phyloP scores from a whole-genome alignment of 64 coral and sea anemone genomes.

The Dendronephthya gigantea region DNA sequence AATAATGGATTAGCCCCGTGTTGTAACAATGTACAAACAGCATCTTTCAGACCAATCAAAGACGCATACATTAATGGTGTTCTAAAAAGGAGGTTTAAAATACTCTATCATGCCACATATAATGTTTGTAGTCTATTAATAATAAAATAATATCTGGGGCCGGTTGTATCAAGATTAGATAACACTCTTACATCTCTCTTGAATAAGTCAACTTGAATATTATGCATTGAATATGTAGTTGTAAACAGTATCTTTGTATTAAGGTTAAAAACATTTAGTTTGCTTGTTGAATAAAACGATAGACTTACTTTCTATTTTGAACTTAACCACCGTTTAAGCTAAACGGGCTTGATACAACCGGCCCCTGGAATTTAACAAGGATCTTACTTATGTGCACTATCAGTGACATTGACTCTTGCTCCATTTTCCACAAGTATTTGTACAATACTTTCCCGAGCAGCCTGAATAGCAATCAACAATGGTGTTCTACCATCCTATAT shows the following conservation, averaged over 20 bases:
- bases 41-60: conserved; percentile 52
- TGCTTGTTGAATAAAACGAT: too few species aligned
- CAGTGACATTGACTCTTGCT: conserved; percentile 80
- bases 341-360: too few species aligned
- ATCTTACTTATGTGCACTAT: conserved; percentile 82
- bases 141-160: background rate
- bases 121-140: background rate
- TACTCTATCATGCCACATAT: background rate
- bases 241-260: too few species aligned
- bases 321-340: too few species aligned
- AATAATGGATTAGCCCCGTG: conserved; percentile 77
- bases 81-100: conserved; percentile 20
- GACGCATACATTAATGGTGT: conserved; percentile 86
- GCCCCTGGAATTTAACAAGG: background rate
- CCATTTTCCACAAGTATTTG: conserved; percentile 61
- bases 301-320: too few species aligned
- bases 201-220: too few species aligned
- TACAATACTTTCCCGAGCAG: conserved; percentile 67
- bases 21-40: conserved; percentile 55
- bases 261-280: too few species aligned
- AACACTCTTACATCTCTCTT: too few species aligned
- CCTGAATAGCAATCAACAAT: conserved; percentile 76
- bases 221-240: too few species aligned
- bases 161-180: too few species aligned
- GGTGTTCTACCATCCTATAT: conserved; percentile 83